Conservation (phyloP, 2,888 invertebrate genomes). For the Parnassius smintheus region DNA sequence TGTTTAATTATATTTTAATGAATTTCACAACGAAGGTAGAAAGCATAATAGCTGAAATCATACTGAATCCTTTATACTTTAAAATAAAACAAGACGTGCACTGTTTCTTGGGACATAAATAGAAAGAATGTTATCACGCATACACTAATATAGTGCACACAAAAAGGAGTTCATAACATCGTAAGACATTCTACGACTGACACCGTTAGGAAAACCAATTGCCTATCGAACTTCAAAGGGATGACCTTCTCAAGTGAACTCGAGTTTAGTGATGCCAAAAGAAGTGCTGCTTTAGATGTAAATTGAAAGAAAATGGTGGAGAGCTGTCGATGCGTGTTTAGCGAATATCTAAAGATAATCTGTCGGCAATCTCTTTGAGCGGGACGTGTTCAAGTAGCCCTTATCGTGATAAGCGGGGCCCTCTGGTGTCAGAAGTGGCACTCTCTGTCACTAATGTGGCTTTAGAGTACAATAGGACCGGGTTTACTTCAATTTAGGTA, state of each 20-base stretch:
- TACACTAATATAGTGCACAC: not conserved
- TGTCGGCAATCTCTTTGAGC: conserved; percentile 37
- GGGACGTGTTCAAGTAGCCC: conserved; percentile 36
- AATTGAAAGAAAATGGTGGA: conserved; percentile 22
- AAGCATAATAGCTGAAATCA: no score
- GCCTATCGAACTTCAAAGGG: conserved; percentile 23
- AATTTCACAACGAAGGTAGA: no score
- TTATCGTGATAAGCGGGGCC: conserved; percentile 22
- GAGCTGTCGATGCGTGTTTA: conserved; percentile 20
- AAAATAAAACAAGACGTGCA: no score
- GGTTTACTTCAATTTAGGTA: conserved; percentile 7
- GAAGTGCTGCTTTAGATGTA: conserved; percentile 19
- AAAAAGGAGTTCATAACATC: not conserved
- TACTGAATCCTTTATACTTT: no score
- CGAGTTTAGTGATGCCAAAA: conserved; percentile 2
- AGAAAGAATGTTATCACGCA: no score
- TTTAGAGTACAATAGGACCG: conserved; percentile 21
- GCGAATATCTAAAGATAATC: conserved; percentile 35
- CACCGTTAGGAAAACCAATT: conserved; percentile 20
- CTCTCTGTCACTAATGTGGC: conserved; percentile 16
- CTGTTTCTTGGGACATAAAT: no score
- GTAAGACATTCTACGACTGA: conserved; percentile 3
- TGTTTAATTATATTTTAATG: no score
- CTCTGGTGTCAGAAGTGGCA: conserved; percentile 19
- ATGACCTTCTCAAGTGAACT: conserved; percentile 19